Evolutionary conservation across 2,797 vertebrate genomes (phyloP).

Genomic region (Danionella dracula): DNA sequence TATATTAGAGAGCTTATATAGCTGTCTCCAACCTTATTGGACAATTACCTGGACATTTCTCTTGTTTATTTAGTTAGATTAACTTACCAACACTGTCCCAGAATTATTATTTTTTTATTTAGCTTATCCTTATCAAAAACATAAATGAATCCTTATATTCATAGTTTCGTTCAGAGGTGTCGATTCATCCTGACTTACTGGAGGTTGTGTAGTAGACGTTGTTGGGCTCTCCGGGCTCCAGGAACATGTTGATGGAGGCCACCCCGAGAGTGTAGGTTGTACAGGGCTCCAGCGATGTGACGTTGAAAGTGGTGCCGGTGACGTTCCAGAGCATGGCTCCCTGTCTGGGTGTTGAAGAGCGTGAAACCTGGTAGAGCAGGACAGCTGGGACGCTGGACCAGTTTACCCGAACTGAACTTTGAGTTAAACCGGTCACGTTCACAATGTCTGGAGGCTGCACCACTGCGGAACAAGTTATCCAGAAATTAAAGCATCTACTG

Average conservation of each 20-base stretch:
- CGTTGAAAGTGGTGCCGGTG: conserved; percentile 37
- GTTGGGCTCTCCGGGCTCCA: conserved; percentile 62
- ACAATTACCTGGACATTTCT: no score
- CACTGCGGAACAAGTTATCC: conserved; percentile 57
- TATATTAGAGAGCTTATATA: no score
- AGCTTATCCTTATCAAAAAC: no score
- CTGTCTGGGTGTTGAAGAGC: conserved; percentile 45
- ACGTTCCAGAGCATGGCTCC: conserved; percentile 43
- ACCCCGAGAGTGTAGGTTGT: conserved; percentile 67
- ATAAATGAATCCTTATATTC: no score
- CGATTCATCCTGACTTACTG: conserved; percentile 58
- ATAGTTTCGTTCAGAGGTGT: neutral
- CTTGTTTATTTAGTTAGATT: no score
- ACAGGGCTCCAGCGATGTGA: conserved; percentile 65
- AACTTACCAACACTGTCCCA: no score
- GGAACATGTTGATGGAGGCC: conserved; percentile 66
- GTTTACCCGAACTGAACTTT: conserved; percentile 48
- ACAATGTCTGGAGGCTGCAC: conserved; percentile 63
- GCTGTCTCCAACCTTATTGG: no score
- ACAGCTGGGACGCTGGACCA: conserved; percentile 60
- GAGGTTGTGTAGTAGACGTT: conserved; percentile 50
- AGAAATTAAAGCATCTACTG: no score
- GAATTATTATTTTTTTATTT: no score
- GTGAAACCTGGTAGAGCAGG: conserved; percentile 64
- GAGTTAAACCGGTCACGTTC: conserved; percentile 34